A percentile compares a stretch with the other conserved stretches of the same genome.
Conservation (phyloP, 2,113 vertebrate species). For the Phrynosoma blainvillii region DNA sequence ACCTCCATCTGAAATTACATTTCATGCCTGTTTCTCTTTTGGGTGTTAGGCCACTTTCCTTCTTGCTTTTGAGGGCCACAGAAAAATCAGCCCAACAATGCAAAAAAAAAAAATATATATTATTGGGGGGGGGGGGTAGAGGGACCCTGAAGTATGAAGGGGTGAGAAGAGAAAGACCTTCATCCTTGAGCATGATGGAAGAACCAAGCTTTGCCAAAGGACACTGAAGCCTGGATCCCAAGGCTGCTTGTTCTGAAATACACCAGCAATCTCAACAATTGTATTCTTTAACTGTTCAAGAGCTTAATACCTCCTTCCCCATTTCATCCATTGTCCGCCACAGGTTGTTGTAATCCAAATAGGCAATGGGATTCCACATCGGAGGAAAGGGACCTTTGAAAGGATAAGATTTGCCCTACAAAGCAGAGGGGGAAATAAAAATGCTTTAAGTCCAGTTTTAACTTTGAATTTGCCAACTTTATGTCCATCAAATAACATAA, state of each 20-base stretch:
- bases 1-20: too few species aligned
- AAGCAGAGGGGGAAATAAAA: constrained; percentile 24
- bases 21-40: not conserved
- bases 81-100: not conserved
- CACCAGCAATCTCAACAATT: not conserved
- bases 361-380: constrained; percentile 88
- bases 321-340: constrained; percentile 95
- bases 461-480: not conserved
- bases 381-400: constrained; percentile 90
- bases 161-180: too few species aligned
- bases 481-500: not conserved
- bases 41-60: not conserved
- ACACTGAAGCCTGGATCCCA: not conserved
- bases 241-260: not conserved
- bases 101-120: too few species aligned
- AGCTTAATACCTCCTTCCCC: constrained; percentile 88
- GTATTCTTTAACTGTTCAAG: not conserved
- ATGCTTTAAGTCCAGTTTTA: not conserved
- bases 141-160: not conserved
- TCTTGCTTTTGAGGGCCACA: not conserved
- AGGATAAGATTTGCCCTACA: constrained; percentile 90
- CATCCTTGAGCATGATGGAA: not conserved
- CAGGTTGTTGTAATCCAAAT: constrained; percentile 93
- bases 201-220: not conserved
- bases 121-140: too few species aligned